These are phyloP conservation scores for Mola mola DNA, from an alignment of 2,113 vertebrate genomes.

Conservation along the genomic window DNA sequence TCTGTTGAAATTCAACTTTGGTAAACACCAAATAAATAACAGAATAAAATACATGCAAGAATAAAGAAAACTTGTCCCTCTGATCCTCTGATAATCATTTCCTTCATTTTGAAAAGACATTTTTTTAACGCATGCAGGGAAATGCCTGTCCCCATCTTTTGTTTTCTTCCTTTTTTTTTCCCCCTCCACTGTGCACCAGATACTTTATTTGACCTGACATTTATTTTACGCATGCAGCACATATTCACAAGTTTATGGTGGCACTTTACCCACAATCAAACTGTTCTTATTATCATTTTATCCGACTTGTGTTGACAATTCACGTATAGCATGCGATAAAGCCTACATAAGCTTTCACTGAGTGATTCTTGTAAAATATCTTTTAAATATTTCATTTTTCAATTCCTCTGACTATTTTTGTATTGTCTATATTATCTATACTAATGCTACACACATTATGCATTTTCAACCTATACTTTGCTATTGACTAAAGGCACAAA, in stretches of 20 bases:
- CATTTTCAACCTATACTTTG: too few relatives aligned
- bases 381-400: too few relatives aligned
- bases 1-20: too few relatives aligned
- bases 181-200: not conserved
- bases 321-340: not conserved
- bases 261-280: too few relatives aligned
- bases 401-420: not conserved
- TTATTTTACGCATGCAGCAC: conserved; percentile 21
- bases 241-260: conserved; percentile 32
- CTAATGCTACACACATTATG: too few relatives aligned
- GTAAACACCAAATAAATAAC: not conserved
- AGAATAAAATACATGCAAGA: not conserved
- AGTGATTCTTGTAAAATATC: too few relatives aligned
- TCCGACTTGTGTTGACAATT: too few relatives aligned
- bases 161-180: not conserved
- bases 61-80: not conserved
- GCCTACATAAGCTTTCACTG: too few relatives aligned
- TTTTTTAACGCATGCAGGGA: not conserved
- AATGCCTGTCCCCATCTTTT: not conserved
- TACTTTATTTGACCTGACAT: conserved; percentile 19
- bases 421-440: not conserved
- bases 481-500: too few relatives aligned
- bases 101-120: not conserved
- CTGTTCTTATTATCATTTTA: too few relatives aligned
- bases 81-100: not conserved